Evolutionary conservation across 2,113 vertebrate genomes (phyloP).

Genomic region (Serilophus lunatus): DNA sequence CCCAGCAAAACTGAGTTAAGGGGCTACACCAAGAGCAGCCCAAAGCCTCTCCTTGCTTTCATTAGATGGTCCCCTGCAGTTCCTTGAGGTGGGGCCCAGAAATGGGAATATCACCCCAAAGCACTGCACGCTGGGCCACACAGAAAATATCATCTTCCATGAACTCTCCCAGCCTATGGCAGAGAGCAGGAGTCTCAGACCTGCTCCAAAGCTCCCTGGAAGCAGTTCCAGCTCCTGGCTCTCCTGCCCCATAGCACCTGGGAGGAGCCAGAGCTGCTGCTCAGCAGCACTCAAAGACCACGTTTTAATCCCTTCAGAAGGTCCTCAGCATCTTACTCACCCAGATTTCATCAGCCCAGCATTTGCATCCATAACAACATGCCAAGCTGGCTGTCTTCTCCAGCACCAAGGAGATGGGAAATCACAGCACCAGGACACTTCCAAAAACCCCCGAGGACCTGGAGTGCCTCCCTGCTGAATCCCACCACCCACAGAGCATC

Average conservation of each 20-base stretch:
- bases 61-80: background rate
- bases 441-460: background rate
- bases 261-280: background rate
- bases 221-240: background rate
- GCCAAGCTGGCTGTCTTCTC: fast-evolving
- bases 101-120: background rate
- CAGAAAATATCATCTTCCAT: no score
- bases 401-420: background rate
- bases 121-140: background rate
- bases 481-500: background rate
- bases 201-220: background rate
- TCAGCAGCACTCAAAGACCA: background rate
- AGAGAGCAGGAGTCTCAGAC: fast-evolving
- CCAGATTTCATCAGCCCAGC: background rate
- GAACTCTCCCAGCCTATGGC: fast-evolving
- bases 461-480: background rate
- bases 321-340: background rate
- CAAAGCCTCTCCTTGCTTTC: background rate
- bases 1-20: fast-evolving
- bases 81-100: background rate
- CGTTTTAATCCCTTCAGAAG: background rate
- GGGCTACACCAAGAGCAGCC: background rate
- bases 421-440: background rate
- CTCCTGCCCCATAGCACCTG: fast-evolving
- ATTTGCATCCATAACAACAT: background rate